phyloP scores from a whole-genome alignment of 2,113 vertebrate species.

The Stomatorhinus ivindoensis region DNA sequence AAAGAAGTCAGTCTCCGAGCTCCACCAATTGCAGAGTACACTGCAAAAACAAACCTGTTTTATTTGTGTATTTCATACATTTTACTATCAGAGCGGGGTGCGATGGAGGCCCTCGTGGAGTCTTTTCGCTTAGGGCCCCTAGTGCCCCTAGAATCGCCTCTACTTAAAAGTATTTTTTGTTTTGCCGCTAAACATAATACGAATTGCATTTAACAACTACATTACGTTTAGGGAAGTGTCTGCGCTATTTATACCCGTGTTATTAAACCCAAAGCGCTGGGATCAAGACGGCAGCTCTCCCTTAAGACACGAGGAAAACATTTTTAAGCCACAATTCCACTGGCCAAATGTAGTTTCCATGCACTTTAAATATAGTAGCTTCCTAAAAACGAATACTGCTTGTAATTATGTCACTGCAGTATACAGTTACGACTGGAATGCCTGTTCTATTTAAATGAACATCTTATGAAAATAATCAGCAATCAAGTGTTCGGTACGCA shows the following conservation, averaged over 20 bases:
- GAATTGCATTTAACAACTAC: neutral
- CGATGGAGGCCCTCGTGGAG: neutral
- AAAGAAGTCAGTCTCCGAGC: neutral
- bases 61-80: neutral
- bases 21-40: neutral
- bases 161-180: neutral
- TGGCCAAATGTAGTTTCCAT: neutral
- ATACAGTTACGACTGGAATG: neutral
- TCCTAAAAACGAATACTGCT: neutral
- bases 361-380: neutral
- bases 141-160: neutral
- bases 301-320: neutral
- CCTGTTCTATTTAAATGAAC: neutral
- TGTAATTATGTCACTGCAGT: neutral
- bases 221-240: neutral
- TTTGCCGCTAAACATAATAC: neutral
- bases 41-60: neutral
- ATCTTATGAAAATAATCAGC: neutral
- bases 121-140: neutral
- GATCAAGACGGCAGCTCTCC: neutral
- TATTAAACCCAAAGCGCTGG: neutral
- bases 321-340: neutral
- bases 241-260: neutral
- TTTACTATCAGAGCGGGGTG: no score
- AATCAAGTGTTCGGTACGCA: neutral